Evolutionary conservation across 2,888 invertebrate genomes (phyloP), one percentile per base, ranked within the genome.

Genomic region (Zygaena filipendulae): DNA sequence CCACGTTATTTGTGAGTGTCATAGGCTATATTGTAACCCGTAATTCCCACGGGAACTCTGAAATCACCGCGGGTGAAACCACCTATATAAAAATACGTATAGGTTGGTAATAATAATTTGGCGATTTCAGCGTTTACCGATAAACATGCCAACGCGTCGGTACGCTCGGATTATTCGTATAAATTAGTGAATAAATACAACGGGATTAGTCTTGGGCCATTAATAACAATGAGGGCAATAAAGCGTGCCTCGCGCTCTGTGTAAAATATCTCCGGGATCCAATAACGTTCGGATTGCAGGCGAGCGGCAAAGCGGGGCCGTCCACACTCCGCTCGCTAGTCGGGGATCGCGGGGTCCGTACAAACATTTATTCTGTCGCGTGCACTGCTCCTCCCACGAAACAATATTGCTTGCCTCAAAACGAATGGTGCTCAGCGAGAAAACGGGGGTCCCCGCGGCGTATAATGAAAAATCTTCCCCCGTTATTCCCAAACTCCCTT

Each of bases 331-430:
- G n/a, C 29, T 26, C 33, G 25, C 18, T n/a, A 4, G 11, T 20
- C 7, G 35, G 52, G 47, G 39, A 50, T n/a, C 51, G 48, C 47
- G 39, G 47, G 50, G 43, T 52, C 51, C 58, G 48, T 52, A 52
- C 57, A 60, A 61, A 62, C 60, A 69, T 67, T 64, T 64, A 58
- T 69, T 59, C 57, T 59, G 53, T 52, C 49, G 44, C 44, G 51
- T 49, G 49, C 58, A 45, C 52, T 44, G 37, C 51, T 52, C 45
- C 51, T n/a, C n/a, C n/a, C n/a, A n/a, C 52, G 45, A 64, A 70
- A 66, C 67, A 66, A 66, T 68, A 70, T 69, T 62, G 64, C 47
- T 25, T n/a, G 51, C 58, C 42, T 60, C 68, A 62, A 67, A 64
- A 39, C 52, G 48, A 49, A 57, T 40, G 49, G 45, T 36, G 42